Conservation (phyloP, 2,113 vertebrate genomes). For the Barnardius zonarius region DNA sequence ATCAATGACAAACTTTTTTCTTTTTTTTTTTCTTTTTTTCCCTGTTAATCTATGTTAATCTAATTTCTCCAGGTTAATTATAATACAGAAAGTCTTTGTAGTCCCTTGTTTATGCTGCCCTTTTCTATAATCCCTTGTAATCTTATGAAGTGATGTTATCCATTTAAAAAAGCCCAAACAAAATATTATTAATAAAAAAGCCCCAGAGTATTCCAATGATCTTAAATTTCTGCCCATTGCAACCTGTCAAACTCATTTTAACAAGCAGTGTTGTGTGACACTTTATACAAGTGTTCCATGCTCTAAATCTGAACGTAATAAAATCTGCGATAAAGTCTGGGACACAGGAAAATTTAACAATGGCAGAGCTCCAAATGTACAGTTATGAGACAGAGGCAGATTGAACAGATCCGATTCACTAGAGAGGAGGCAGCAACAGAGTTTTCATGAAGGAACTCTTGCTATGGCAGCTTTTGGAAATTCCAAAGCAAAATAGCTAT, state of each 20-base stretch:
- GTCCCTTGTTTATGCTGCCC: not conserved
- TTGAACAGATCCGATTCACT: not conserved
- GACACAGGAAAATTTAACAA: not conserved
- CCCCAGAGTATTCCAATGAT: not conserved
- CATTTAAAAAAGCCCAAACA: not conserved
- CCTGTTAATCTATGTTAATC: not conserved
- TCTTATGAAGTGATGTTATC: not conserved
- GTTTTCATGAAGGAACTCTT: not conserved
- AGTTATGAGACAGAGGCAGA: not conserved
- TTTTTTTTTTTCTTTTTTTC: not conserved
- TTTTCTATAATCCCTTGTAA: conserved; percentile 7
- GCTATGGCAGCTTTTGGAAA: not conserved
- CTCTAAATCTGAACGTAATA: not conserved
- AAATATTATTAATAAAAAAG: not conserved
- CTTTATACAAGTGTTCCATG: not conserved
- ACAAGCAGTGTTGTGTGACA: not conserved
- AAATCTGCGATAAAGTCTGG: not conserved
- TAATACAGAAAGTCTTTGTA: not conserved
- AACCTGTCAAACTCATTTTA: conserved; percentile 12
- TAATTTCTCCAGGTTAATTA: not conserved
- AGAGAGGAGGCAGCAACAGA: not conserved
- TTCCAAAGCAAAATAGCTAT: not conserved
- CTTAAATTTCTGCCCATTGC: not conserved
- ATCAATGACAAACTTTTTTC: not conserved
- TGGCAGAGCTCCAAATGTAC: not conserved